phyloP scores from a whole-genome alignment of 2,797 vertebrate genomes.

The Schizothorax lantsangensis region DNA sequence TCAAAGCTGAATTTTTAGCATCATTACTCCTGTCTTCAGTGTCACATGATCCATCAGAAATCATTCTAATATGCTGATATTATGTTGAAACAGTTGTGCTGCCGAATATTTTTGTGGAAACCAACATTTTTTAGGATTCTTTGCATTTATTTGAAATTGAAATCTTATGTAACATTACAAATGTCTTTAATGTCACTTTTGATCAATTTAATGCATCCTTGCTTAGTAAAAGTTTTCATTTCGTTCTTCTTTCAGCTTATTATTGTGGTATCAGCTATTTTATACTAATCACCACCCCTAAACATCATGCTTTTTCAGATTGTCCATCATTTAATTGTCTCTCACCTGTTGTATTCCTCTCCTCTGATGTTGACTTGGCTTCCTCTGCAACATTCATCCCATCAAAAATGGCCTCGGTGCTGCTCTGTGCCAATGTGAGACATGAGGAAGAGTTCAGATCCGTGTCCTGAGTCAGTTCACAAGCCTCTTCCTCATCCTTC shows the following conservation, averaged over 20 bases:
- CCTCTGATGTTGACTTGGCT: conserved; percentile 10
- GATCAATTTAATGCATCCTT: not conserved
- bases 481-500: conserved; percentile 85
- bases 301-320: not conserved
- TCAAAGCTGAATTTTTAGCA: not conserved
- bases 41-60: not conserved
- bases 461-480: conserved; percentile 83
- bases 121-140: not conserved
- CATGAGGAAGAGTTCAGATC: conserved; percentile 89
- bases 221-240: not conserved
- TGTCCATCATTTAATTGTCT: conserved; percentile 46
- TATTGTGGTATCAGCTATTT: not conserved
- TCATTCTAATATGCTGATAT: not conserved
- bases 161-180: not conserved
- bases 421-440: conserved; percentile 90
- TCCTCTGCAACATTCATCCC: conserved; percentile 68
- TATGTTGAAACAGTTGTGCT: not conserved
- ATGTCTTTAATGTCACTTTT: not conserved
- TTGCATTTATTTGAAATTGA: not conserved
- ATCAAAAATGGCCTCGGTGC: conserved; percentile 92
- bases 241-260: not conserved
- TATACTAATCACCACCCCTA: not conserved
- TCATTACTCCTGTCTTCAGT: not conserved
- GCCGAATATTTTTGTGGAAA: not conserved
- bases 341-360: conserved; percentile 59